Base-by-base conservation (phyloP, 2,113 vertebrate genomes). In the Passer montanus region DNA sequence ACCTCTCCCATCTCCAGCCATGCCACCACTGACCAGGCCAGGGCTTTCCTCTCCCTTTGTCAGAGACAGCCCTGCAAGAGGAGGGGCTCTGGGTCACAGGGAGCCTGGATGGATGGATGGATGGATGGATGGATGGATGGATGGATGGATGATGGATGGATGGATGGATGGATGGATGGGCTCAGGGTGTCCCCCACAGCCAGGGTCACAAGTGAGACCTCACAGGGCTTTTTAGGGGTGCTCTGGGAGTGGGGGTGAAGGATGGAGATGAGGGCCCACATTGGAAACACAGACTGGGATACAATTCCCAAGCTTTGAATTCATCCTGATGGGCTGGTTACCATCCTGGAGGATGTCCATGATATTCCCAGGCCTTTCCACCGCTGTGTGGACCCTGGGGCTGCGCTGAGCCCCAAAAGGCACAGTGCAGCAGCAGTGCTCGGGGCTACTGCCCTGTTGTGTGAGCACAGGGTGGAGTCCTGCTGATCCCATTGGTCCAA, bases 141-240 rank as follows among this genome's bases (percentile, higher is more conserved):
- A 41, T 41, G 3, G 31, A 37, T 1, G 3, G 31, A 10, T 4
- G 11, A 37, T 1, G 3, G 31, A 10, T 0, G 55, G 44, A 37
- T 1, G 3, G 31, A 10, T 0, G 55, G 44, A 37, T 1, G 3
- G 31, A 10, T 4, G 11, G 62, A 68, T 46, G 49, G 44, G 37
- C 53, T 69, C 6, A 0, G 55, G 37, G 55, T 53, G 68, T 33
- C 9, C 4, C 17, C 56, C 52, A 20, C 0, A 0, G 23, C 22
- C 0, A 0, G 21, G 55, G 53, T 9, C 63, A 73, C 67, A 4
- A 4, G 2, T 1, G 4, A 49, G 8, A 49, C n/a, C 81, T 37
- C 47, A 27, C 53, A 5, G 31, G 37, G 26, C 12, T 55, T 69
- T 55, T 31, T 55, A 47, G 66, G 31, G 46, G 8, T 62, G 49